Evolutionary conservation across 2,888 invertebrate genomes (phyloP), one percentile per base, ranked within the genome.

Genomic region (Mythimna loreyi): DNA sequence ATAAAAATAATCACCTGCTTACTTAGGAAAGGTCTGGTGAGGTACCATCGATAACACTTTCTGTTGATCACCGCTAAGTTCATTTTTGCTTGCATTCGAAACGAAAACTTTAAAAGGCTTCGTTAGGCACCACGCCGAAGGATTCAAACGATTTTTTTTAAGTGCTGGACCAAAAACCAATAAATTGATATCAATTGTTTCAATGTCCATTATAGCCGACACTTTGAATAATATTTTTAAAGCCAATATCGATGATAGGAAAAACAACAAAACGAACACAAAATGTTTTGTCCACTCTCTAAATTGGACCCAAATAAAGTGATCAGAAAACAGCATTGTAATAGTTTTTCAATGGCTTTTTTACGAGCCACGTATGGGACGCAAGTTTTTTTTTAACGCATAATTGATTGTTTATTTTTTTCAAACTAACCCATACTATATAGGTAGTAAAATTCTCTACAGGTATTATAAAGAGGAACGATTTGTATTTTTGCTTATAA

Each of bases 241-340:
- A 40, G 21, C 19, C 45, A 64, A 72, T 67, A 65, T 57, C 60
- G 45, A 60, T 72, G 49, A 67, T 52, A 19, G 19, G 6, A 50
- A 56, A 43, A 59, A 43, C 40, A 58, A 55, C 9, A 57, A 53
- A 52, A 40, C 4, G 3, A 50, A 61, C 5, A 60, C 23, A 78
- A 72, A 16, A 66, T 2, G 25, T 55, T 53, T 67, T 52, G 50
- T 61, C 33, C 73, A 60, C 36, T 78, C 25, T 50, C 59, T 40
- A 52, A 73, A 77, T 72, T 60, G 53, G 50, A 57, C 49, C 23
- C 13, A 21, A 63, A 63, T 63, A 57, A 43, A 57, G 64, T 63
- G 64, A 40, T 57, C 23, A 23, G 2, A 69, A 61, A 71, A 40
- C 16, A 33, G 30, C 3, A 30, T n/a, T 36, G 33, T 53, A 21